These are phyloP conservation scores for Merodon equestris DNA, from an alignment of 2,888 invertebrate species.

Conservation along the genomic window DNA sequence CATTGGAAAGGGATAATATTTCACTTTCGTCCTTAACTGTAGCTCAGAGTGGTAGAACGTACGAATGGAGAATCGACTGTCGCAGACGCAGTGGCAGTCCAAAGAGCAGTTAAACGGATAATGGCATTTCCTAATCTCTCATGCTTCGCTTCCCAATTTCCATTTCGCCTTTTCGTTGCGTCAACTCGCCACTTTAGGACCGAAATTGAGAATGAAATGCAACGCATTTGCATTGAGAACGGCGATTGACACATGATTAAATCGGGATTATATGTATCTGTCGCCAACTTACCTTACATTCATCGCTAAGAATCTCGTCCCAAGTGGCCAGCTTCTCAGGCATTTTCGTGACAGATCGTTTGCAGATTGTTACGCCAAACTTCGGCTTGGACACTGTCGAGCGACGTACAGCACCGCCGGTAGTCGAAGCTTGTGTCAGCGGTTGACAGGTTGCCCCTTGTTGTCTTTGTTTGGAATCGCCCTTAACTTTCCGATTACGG, in stretches of 20 bases:
- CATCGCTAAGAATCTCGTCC: constrained; percentile 34
- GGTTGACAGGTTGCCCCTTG: constrained; percentile 30
- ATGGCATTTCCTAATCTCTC: constrained; percentile 40
- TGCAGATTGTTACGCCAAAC: constrained; percentile 28
- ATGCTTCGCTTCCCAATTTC: background rate
- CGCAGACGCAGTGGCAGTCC: constrained; percentile 22
- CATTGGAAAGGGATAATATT: constrained; percentile 63
- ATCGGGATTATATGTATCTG: background rate
- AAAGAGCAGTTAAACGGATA: constrained; percentile 32
- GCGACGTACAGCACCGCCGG: constrained; percentile 19
- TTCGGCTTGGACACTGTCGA: constrained; percentile 15
- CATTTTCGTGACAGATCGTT: constrained; percentile 19
- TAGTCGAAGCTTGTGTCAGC: background rate
- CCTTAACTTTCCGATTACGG: constrained; percentile 19
- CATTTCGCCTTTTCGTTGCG: no score
- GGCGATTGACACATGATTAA: background rate
- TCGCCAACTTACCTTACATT: constrained; percentile 30
- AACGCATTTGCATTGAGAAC: background rate
- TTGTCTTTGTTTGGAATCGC: constrained; percentile 8
- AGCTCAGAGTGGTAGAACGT: no score
- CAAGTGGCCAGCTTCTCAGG: constrained; percentile 35
- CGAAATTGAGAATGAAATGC: background rate
- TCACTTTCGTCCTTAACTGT: constrained; percentile 38
- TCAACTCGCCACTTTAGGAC: no score
- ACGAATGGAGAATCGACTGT: constrained; percentile 23